Conservation (phyloP, 2,888 invertebrate genomes). For the Phalangium opilio region DNA sequence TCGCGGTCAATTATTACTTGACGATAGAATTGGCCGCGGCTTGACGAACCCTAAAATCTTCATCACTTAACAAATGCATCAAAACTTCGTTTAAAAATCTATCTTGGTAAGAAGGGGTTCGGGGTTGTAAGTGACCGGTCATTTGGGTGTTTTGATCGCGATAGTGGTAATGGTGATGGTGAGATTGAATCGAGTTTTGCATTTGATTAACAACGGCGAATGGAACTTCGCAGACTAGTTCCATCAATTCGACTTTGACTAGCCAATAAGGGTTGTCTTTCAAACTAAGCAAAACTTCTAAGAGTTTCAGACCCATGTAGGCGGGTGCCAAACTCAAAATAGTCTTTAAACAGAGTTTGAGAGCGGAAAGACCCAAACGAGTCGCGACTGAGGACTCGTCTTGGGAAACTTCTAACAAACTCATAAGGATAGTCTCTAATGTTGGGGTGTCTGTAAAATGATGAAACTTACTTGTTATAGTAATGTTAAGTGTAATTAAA, state of each 20-base stretch:
- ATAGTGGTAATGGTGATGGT: too few species aligned
- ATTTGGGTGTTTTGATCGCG: background rate
- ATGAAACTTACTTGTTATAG: too few species aligned
- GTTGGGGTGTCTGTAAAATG: slow-evolving; percentile 12
- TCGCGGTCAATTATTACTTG: too few species aligned
- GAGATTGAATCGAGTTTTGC: slow-evolving; percentile 23
- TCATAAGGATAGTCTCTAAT: slow-evolving; percentile 25
- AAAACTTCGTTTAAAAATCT: slow-evolving; percentile 44
- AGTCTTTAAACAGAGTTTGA: slow-evolving; percentile 42
- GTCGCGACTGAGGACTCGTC: slow-evolving; percentile 61
- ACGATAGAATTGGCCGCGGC: slow-evolving; percentile 51
- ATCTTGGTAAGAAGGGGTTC: slow-evolving; percentile 37
- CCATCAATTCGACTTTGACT: slow-evolving; percentile 53
- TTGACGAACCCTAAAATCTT: slow-evolving; percentile 57
- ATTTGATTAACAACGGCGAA: slow-evolving; percentile 43
- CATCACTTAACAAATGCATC: slow-evolving; percentile 49
- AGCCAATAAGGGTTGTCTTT: slow-evolving; percentile 67
- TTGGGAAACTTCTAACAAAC: slow-evolving; percentile 29
- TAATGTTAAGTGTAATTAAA: too few species aligned
- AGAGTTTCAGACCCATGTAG: slow-evolving; percentile 38
- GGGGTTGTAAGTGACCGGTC: slow-evolving; percentile 19
- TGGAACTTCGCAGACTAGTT: slow-evolving; percentile 43
- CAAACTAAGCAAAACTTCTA: slow-evolving; percentile 46
- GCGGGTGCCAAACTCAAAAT: slow-evolving; percentile 48
- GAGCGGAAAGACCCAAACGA: slow-evolving; percentile 49